A percentile compares a stretch with the other conserved stretches of the same genome.
phyloP scores from a whole-genome alignment of 2,888 invertebrate genomes.

The Drosophila lutescens region DNA sequence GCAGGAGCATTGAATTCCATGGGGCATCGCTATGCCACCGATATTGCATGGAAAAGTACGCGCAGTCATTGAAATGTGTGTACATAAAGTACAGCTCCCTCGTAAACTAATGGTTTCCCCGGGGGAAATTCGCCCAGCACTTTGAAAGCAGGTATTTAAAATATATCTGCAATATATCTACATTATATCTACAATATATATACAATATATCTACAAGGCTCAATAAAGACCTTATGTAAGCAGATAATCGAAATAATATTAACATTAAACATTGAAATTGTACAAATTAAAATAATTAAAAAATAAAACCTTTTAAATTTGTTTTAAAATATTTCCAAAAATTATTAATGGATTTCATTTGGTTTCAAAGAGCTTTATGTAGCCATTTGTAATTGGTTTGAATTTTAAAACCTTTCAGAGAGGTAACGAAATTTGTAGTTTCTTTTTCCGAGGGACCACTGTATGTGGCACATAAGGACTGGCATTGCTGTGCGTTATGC shows the following conservation, averaged over 20 bases:
- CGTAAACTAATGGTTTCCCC: not conserved
- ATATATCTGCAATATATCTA: not conserved
- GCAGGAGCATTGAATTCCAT: slow-evolving; percentile 18
- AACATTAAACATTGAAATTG: not conserved
- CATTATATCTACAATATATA: not conserved
- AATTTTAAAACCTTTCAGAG: too few species aligned
- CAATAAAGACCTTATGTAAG: not conserved
- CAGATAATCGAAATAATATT: not conserved
- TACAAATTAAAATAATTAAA: too few species aligned
- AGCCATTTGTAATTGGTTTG: not conserved
- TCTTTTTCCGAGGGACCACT: not conserved
- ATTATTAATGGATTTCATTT: too few species aligned
- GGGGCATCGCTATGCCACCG: slow-evolving; percentile 16
- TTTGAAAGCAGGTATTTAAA: not conserved
- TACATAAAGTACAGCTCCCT: slow-evolving; percentile 10
- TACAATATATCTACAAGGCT: not conserved
- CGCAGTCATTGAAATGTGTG: slow-evolving; percentile 23
- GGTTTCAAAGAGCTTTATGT: too few species aligned
- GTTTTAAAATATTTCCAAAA: too few species aligned
- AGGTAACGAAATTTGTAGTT: too few species aligned
- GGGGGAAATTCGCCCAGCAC: not conserved
- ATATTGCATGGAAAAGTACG: slow-evolving; percentile 17
- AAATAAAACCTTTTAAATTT: too few species aligned
- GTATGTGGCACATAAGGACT: slow-evolving; percentile 5
- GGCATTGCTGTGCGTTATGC: slow-evolving; percentile 30